Base-by-base conservation (phyloP, 2,113 vertebrate species). In the Lontra canadensis region DNA sequence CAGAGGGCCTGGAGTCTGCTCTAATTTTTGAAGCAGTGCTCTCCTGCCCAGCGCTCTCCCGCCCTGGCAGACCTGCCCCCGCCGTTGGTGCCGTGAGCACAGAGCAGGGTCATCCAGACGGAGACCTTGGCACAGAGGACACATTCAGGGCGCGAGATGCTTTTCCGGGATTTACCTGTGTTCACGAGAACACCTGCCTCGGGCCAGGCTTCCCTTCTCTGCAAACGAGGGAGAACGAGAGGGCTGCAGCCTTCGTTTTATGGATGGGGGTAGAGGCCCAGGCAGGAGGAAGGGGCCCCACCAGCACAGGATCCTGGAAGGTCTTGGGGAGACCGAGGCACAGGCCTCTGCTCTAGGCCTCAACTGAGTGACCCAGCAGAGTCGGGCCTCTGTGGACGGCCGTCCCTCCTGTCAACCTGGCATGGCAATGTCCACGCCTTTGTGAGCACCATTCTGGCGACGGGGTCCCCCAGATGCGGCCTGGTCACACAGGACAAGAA, bases 1-100 rank as follows among this genome's bases (percentile, higher is more conserved):
- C 61, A 0, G 0, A 13, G 47, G 49, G n/a, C 69, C 2, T 0
- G 0, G 4, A 44, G 29, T 63, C 65, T 47, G 10, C 14, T 47
- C 80, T 74, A 7, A 4, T 29, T 71, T 29, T 71, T 31, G 13
- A 9, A 36, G 49, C 44, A 44, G 42, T 5, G 42, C 42, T 42
- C 42, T 44, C 44, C 44, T 1, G 44, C 44, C 39, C 39, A 9
- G 34, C 26, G 1, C 4, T 0, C 14, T 1, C 49, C 1, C 0
- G 7, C 15, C 14, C 23, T 17, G 11, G 29, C 34, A 74, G 31
- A 12, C 21, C n/a, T 2, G 7, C 55, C 44, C 6, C 31, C 20
- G 4, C 49, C 12, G 0, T 2, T 8, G 52, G 47, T 3, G 9
- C 47, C 1, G 0, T 3, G 4, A 6, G 23, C 17, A 15, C 4